Percentiles rank a stretch among this genome's conserved stretches.
phyloP scores from a whole-genome alignment of 1,140 invertebrate genomes.

The Macrotrachela quadricornifera region DNA sequence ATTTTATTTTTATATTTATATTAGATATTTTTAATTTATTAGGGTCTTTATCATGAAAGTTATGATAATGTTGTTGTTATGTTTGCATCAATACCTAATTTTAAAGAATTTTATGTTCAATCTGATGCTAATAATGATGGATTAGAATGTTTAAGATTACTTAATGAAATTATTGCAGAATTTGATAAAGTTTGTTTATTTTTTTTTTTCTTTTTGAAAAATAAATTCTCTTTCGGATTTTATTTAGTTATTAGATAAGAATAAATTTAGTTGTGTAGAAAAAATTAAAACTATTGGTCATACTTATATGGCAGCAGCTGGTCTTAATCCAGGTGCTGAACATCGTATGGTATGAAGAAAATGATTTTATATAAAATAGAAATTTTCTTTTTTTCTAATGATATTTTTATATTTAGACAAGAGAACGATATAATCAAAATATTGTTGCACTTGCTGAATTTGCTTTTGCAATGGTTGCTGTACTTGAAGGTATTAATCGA shows the following conservation, averaged over 20 bases:
- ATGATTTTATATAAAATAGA: too few relatives aligned
- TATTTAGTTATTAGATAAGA: slow-evolving; percentile 17
- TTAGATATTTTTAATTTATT: slow-evolving; percentile 17
- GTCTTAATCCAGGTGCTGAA: slow-evolving; percentile 58
- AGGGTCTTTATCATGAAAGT: slow-evolving; percentile 64
- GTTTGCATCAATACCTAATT: slow-evolving; percentile 69
- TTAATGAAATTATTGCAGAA: slow-evolving; percentile 70
- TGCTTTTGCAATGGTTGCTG: slow-evolving; percentile 40
- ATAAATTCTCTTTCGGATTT: neutral
- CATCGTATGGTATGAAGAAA: too few relatives aligned
- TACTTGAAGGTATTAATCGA: slow-evolving; percentile 30
- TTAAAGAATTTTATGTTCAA: slow-evolving; percentile 44
- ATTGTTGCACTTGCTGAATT: slow-evolving; percentile 41
- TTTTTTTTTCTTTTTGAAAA: neutral
- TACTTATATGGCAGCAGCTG: slow-evolving; percentile 90
- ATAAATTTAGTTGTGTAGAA: slow-evolving; percentile 46
- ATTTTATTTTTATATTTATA: slow-evolving; percentile 14
- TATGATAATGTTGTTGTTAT: slow-evolving; percentile 65
- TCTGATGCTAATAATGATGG: slow-evolving; percentile 38
- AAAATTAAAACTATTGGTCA: slow-evolving; percentile 95
- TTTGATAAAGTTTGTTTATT: slow-evolving; percentile 54
- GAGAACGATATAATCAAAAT: too few relatives aligned
- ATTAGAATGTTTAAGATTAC: slow-evolving; percentile 49
- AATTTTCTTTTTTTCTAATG: too few relatives aligned
- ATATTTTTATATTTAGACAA: too few relatives aligned